phyloP scores from a whole-genome alignment of 2,113 vertebrate species.

The Crotalus viridis region DNA sequence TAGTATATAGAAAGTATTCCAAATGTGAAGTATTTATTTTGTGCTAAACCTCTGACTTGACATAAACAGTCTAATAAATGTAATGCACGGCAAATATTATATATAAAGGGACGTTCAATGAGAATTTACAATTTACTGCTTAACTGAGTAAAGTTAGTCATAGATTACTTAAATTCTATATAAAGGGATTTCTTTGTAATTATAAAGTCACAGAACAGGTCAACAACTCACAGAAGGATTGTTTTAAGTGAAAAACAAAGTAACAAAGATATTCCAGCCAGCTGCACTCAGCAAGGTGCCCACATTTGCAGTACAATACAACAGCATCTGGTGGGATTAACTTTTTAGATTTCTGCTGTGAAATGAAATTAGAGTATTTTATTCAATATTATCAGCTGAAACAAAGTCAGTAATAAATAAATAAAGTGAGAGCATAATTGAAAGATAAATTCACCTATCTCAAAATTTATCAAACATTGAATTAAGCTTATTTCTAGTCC shows the following conservation, averaged over 20 bases:
- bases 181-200: constrained; percentile 11
- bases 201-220: neutral
- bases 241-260: constrained; percentile 26
- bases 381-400: neutral
- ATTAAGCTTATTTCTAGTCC: neutral
- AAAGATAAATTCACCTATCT: neutral
- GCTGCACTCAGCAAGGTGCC: neutral
- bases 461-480: neutral
- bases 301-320: constrained; percentile 9
- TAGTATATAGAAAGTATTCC: neutral
- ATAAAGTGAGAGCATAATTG: neutral
- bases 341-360: constrained; percentile 1
- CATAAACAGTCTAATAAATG: neutral
- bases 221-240: neutral
- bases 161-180: neutral
- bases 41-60: neutral
- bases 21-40: neutral
- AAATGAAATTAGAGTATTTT: neutral
- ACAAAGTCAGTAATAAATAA: neutral
- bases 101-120: neutral
- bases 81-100: neutral
- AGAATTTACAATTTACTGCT: neutral
- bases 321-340: neutral
- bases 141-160: neutral
- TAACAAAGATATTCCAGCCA: constrained; percentile 3